Conservation (phyloP, 1,140 invertebrate species). For the Penaeus indicus region DNA sequence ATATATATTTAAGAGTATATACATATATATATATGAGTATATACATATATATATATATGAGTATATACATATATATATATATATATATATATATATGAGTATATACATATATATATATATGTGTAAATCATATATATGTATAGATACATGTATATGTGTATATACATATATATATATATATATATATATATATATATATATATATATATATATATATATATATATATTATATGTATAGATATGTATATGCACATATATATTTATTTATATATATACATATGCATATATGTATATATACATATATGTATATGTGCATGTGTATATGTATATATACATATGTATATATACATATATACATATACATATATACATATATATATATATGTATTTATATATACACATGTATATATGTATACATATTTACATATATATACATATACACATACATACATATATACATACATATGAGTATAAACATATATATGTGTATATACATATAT, state of each 20-base stretch:
- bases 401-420: too few species aligned
- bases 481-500: too few species aligned
- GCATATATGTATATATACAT: not conserved
- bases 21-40: not conserved
- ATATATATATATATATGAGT: conserved; percentile 1
- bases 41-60: conserved; percentile 7
- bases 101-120: conserved; percentile 14
- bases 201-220: conserved; percentile 20
- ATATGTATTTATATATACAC: too few species aligned
- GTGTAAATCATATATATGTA: conserved; percentile 13
- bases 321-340: too few species aligned
- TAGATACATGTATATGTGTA: too few species aligned
- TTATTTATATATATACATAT: not conserved
- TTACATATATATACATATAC: too few species aligned
- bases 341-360: too few species aligned
- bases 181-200: conserved; percentile 20
- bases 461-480: not conserved
- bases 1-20: conserved; percentile 8
- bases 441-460: not conserved
- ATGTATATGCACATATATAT: too few species aligned
- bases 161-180: conserved; percentile 17
- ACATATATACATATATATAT: too few species aligned
- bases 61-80: conserved; percentile 14
- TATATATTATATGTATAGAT: too few species aligned
- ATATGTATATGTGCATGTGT: too few species aligned